phyloP scores from a whole-genome alignment of 2,888 invertebrate species.

The Andrena hattorfiana region DNA sequence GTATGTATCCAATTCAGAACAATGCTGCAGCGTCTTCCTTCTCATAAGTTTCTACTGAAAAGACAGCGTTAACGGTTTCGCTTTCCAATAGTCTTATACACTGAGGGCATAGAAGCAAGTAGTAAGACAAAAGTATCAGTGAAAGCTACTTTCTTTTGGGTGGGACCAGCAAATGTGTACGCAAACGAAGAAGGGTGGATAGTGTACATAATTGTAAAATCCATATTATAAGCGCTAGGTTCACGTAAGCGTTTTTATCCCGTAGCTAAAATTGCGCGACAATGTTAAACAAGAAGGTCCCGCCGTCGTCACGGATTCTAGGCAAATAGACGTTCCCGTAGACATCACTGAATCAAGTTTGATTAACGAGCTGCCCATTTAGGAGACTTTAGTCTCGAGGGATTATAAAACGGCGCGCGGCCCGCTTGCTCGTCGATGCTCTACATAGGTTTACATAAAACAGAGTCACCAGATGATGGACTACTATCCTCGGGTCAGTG shows the following conservation, averaged over 20 bases:
- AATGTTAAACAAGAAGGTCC: conserved; percentile 43
- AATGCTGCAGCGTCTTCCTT: background rate
- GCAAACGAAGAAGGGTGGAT: too few relatives aligned
- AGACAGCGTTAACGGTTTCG: too few relatives aligned
- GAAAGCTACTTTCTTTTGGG: background rate
- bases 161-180: background rate
- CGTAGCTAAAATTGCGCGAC: conserved; percentile 32
- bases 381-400: conserved; percentile 70
- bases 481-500: conserved; percentile 65
- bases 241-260: conserved; percentile 9
- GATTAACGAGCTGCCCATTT: conserved; percentile 74
- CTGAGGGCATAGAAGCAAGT: too few relatives aligned
- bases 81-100: too few relatives aligned
- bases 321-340: conserved; percentile 57
- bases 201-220: background rate
- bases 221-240: background rate
- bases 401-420: conserved; percentile 69
- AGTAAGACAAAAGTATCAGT: too few relatives aligned
- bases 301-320: conserved; percentile 30
- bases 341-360: conserved; percentile 71
- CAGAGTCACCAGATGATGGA: conserved; percentile 69
- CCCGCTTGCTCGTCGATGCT: conserved; percentile 60
- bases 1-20: background rate
- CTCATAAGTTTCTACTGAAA: too few relatives aligned
- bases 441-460: conserved; percentile 56